Conservation (phyloP, 2,113 vertebrate genomes). For the Bucco capensis region DNA sequence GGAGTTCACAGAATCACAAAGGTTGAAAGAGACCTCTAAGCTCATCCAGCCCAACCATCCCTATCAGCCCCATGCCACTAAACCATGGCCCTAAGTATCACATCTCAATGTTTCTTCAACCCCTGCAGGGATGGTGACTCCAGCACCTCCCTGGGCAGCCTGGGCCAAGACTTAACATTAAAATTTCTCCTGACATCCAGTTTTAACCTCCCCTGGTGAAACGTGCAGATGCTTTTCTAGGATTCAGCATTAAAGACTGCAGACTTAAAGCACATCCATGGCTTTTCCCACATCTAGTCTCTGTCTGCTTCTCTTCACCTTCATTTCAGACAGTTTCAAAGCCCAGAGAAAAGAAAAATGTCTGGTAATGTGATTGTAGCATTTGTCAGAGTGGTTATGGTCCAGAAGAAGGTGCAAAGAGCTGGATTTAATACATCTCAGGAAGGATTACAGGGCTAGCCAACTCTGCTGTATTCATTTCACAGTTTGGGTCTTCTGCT, state of each 20-base stretch:
- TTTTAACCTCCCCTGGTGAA: too few relatives aligned
- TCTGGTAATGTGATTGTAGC: background rate
- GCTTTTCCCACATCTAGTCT: background rate
- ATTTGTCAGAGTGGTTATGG: background rate
- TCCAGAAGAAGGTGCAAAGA: background rate
- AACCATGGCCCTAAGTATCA: too few relatives aligned
- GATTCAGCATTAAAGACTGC: background rate
- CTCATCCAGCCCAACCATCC: too few relatives aligned
- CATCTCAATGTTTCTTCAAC: too few relatives aligned
- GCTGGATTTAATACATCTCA: background rate
- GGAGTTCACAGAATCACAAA: too few relatives aligned
- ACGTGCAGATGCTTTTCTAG: background rate
- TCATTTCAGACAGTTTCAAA: background rate
- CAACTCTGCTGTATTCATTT: background rate
- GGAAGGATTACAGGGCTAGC: background rate
- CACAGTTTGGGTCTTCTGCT: background rate
- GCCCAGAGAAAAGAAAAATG: background rate
- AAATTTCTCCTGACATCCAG: too few relatives aligned
- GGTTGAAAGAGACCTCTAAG: too few relatives aligned
- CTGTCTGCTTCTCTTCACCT: background rate
- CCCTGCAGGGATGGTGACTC: too few relatives aligned
- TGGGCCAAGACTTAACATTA: too few relatives aligned
- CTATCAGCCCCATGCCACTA: too few relatives aligned
- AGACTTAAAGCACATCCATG: background rate
- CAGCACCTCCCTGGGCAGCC: too few relatives aligned